Evolutionary conservation across 2,113 vertebrate species (phyloP), one percentile per base, ranked within the genome.

Genomic region (Spilogale gracilis): DNA sequence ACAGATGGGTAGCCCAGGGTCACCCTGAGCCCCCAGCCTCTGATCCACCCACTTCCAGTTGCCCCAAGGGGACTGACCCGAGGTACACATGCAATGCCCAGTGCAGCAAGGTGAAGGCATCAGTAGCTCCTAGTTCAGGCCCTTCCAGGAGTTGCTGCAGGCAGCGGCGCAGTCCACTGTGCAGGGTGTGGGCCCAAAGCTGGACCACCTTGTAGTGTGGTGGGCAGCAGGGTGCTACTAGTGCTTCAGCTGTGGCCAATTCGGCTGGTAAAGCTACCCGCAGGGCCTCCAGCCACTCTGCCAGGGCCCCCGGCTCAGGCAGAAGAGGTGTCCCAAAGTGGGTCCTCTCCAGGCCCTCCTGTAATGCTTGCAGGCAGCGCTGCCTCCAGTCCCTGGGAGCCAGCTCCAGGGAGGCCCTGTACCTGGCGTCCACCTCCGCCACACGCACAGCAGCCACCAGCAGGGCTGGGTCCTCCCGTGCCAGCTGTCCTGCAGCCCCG

Each of bases 361-460:
- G 99, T 2, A 99, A 97, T 9, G 99, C 99, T 56, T 98, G 98
- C 89, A 99, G 99, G 98, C 99, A 99, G 94, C 98, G 98, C 52
- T 99, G 98, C 73, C 99, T 99, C 99, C 99, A 99, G 96, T 99
- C 98, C 96, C 99, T 99, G 14, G 99, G 99, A 23, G 99, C 98
- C 9, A 99, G 99, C 0, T 99, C 98, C 17, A 99, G 99, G 43
- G 99, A 98, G 0, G 84, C 95, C 95, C 99, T 99, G 84, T 99
- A 98, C 43, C 99, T 98, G 96, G 99, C 99, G 86, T 99, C 99
- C 5, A 99, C 98, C 97, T 99, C 99, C 0, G 99, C 99, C 69
- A 99, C 99, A 73, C 99, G 99, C 82, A 99, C 98, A 0, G 99
- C 99, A 0, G 99, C 99, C 48, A 99, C 99, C 3, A 99, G 99